Conservation (phyloP, 2,113 vertebrate genomes). For the Callaeas wilsoni region DNA sequence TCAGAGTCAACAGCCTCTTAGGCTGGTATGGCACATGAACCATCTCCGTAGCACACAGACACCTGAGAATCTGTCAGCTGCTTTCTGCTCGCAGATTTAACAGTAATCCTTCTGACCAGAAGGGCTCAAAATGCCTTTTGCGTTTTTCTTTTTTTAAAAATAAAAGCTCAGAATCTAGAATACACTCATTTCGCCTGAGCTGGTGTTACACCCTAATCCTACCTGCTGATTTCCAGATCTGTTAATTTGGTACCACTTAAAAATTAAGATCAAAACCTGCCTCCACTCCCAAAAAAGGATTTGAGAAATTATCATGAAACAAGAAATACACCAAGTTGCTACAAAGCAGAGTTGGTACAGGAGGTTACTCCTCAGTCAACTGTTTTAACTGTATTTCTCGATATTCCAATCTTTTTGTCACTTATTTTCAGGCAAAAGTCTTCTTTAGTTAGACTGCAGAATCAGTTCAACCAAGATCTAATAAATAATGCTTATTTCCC, state of each 20-base stretch:
- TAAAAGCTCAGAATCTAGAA: not conserved
- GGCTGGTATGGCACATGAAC: not conserved
- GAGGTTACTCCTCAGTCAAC: not conserved
- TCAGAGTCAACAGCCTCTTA: not conserved
- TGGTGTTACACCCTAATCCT: not conserved
- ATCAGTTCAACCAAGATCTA: not conserved
- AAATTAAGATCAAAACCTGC: not conserved
- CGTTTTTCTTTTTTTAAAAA: not conserved
- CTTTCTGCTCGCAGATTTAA: not conserved
- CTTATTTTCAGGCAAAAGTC: not conserved
- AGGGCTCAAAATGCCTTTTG: not conserved
- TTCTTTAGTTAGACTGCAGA: not conserved
- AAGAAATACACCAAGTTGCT: not conserved
- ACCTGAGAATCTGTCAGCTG: not conserved
- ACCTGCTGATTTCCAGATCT: not conserved
- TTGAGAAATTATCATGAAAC: not conserved
- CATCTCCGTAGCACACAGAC: accelerated
- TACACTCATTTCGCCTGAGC: not conserved
- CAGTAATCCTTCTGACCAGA: not conserved
- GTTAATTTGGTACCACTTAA: not conserved
- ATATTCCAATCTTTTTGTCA: not conserved
- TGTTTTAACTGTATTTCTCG: not conserved
- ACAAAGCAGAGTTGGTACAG: not conserved
- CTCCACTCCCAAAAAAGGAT: not conserved
- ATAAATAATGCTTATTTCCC: not conserved